phyloP scores from a whole-genome alignment of 2,797 vertebrate genomes.

The Gobio occitaniae region DNA sequence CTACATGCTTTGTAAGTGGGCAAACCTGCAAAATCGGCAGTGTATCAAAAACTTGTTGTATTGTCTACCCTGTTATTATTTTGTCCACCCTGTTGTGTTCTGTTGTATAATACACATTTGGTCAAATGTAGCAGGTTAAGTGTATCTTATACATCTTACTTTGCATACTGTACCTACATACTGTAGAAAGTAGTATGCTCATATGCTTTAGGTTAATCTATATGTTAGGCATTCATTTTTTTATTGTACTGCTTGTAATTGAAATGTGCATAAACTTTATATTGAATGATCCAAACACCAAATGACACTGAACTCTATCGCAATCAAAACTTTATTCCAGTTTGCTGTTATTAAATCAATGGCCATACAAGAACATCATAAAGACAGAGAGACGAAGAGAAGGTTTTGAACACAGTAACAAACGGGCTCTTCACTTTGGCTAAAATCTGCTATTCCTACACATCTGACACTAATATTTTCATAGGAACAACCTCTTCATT shows the following conservation, averaged over 20 bases:
- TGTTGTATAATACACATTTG: neutral
- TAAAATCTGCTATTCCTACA: constrained; percentile 1
- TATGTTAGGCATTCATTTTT: neutral
- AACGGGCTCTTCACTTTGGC: neutral
- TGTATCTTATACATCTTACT: neutral
- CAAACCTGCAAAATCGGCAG: too few relatives aligned
- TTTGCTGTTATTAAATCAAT: neutral
- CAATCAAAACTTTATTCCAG: constrained; percentile 19
- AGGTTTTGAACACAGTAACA: neutral
- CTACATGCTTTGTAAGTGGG: too few relatives aligned
- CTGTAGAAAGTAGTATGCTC: neutral
- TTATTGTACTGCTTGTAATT: neutral
- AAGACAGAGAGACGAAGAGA: neutral
- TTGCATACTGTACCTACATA: neutral
- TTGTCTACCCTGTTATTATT: too few relatives aligned
- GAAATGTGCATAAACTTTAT: neutral
- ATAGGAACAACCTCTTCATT: neutral
- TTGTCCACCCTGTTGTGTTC: neutral
- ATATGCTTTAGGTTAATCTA: neutral
- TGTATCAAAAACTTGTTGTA: too few relatives aligned
- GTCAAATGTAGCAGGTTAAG: neutral
- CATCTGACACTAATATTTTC: neutral
- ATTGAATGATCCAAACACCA: neutral
- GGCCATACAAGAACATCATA: constrained; percentile 18
- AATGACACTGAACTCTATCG: neutral